These are phyloP conservation scores for Acrocephalus kingi DNA, from an alignment of 2,113 vertebrate species.

Conservation along the genomic window DNA sequence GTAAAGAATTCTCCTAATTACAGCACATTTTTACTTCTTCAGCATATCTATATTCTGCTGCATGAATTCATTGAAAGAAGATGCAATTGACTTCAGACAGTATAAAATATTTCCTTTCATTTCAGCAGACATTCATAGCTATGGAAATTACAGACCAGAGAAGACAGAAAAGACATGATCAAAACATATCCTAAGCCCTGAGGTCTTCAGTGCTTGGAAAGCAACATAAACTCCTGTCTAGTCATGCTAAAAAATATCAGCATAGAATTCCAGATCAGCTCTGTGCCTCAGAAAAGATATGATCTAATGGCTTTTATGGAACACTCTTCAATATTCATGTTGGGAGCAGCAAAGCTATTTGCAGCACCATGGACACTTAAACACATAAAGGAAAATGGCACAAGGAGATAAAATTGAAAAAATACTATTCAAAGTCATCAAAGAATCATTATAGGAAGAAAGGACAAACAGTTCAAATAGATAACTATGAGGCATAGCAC, in stretches of 20 bases:
- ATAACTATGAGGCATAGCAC: background rate
- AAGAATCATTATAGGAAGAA: background rate
- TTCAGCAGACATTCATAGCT: background rate
- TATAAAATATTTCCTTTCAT: background rate
- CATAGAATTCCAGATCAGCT: background rate
- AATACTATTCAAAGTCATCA: background rate
- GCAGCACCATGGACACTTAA: background rate
- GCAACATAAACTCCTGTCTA: background rate
- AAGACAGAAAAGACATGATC: background rate
- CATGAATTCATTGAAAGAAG: background rate
- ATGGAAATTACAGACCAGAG: background rate
- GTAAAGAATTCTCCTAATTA: background rate
- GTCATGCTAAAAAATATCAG: background rate
- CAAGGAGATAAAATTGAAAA: background rate
- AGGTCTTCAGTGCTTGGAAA: background rate
- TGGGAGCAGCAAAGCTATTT: background rate
- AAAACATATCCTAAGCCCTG: background rate
- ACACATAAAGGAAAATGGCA: background rate
- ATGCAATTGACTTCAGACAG: background rate
- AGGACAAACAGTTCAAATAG: background rate
- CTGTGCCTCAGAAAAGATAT: background rate
- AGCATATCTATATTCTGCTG: background rate
- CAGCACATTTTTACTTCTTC: background rate
- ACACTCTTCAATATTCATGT: background rate
- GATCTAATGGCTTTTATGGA: background rate